These are phyloP conservation scores for Trachythela sp. DNA, from an alignment of 64 coral and sea anemone genomes.

Conservation along the genomic window DNA sequence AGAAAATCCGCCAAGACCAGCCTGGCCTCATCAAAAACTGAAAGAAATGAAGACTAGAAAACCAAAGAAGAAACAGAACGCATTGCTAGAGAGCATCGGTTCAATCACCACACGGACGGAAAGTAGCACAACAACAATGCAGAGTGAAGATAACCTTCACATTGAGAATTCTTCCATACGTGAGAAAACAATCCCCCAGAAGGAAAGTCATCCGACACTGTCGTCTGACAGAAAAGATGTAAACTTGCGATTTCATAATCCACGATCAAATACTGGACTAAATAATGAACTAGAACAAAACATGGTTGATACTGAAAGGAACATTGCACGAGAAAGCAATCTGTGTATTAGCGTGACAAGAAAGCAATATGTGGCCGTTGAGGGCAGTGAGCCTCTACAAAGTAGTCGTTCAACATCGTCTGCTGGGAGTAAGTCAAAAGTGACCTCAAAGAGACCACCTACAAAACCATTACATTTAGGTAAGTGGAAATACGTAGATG, in stretches of 20 bases:
- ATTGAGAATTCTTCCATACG: not conserved
- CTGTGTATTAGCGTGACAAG: not conserved
- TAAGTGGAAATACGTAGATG: not conserved
- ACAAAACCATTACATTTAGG: conserved; percentile 3
- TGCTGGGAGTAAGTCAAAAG: not conserved
- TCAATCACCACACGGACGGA: not conserved
- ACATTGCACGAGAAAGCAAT: not conserved
- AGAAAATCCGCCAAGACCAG: not conserved
- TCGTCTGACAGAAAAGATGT: not conserved
- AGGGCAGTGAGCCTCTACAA: not conserved
- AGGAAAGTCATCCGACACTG: not conserved
- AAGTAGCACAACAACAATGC: not conserved
- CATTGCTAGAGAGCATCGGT: not conserved
- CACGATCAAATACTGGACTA: not conserved
- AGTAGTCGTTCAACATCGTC: not conserved
- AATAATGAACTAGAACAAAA: not conserved
- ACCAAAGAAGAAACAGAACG: not conserved
- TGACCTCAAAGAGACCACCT: not conserved
- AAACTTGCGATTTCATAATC: not conserved
- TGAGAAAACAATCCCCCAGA: not conserved
- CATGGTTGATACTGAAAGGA: not conserved
- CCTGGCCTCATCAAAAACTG: not conserved
- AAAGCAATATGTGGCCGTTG: not conserved
- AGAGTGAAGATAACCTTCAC: not conserved
- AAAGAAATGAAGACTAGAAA: not conserved